Evolutionary conservation across 2,113 vertebrate species (phyloP), one percentile per base, ranked within the genome.

Genomic region (Centropus unirufus): DNA sequence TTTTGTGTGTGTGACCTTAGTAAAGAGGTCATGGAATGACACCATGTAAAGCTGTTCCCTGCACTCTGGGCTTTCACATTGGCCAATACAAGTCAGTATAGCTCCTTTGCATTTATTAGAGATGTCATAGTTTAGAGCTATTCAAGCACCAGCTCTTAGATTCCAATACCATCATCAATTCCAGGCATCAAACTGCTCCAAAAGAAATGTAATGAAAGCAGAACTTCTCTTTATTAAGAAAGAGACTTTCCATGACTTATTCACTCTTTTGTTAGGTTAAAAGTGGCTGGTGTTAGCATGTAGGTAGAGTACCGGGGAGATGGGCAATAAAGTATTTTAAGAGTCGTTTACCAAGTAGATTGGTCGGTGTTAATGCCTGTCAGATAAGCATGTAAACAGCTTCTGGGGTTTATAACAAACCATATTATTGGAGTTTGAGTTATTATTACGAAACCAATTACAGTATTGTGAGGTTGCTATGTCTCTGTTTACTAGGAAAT

Each of bases 401-500:
- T 77, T 90, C 57, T 78, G 80, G 90, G 32, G 26, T 88, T 54
- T 39, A 39, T 58, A 96, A 91, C 86, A 92, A 95, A 87, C 34
- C 74, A 68, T 81, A 87, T 90, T 91, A 96, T 90, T 12, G 9
- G 49, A 68, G 69, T 24, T 64, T 39, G 47, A 93, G 39, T 97
- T 93, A 83, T 69, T 82, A 70, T 81, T 87, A 90, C 90, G 76
- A 96, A 95, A 90, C 17, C 11, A 97, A 59, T 81, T 91, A 49
- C 49, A 83, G 46, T 52, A n/a, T 91, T 93, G 82, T 87, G 58
- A 74, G 62, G 87, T 67, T 90, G 80, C 34, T 93, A 55, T 61
- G 47, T 68, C 83, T 95, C 58, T 89, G 18, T 91, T 92, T 97
- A 87, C 54, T 32, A 74, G 58, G 73, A 96, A 93, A 91, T 40